Conservation (phyloP, 2,797 vertebrate genomes). For the Sebastes baramenuke region DNA sequence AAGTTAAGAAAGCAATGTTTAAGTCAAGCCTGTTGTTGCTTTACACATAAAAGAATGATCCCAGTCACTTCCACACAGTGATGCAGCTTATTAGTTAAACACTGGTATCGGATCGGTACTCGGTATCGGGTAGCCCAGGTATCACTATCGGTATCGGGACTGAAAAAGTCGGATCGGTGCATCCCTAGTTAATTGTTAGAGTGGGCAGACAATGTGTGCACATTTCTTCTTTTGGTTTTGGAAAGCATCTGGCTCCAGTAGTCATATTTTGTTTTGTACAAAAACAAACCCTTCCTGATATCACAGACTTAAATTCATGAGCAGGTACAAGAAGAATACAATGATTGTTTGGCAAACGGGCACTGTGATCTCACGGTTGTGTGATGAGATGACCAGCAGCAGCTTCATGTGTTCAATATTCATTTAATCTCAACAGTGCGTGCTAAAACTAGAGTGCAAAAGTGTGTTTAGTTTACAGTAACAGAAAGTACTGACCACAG, state of each 20-base stretch:
- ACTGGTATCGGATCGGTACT: too few relatives aligned
- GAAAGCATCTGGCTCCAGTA: background rate
- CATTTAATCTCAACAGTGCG: background rate
- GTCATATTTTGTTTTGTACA: background rate
- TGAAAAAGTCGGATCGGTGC: too few relatives aligned
- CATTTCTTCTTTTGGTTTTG: background rate
- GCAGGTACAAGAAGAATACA: background rate
- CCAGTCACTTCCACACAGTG: too few relatives aligned
- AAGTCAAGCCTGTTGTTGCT: too few relatives aligned
- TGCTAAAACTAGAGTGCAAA: background rate
- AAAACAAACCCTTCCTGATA: background rate
- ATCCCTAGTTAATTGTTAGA: background rate
- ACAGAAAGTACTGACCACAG: background rate
- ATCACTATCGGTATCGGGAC: fast-evolving
- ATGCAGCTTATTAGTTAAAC: too few relatives aligned
- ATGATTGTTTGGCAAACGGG: background rate
- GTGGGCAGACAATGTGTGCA: background rate
- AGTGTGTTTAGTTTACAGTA: background rate
- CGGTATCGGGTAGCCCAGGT: too few relatives aligned
- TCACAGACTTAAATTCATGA: background rate
- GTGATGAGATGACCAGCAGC: background rate
- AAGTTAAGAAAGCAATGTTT: too few relatives aligned
- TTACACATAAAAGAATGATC: too few relatives aligned
- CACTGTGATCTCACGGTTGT: background rate
- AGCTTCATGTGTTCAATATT: background rate